Conservation (phyloP, 2,797 vertebrate species). For the Smutsia gigantea region DNA sequence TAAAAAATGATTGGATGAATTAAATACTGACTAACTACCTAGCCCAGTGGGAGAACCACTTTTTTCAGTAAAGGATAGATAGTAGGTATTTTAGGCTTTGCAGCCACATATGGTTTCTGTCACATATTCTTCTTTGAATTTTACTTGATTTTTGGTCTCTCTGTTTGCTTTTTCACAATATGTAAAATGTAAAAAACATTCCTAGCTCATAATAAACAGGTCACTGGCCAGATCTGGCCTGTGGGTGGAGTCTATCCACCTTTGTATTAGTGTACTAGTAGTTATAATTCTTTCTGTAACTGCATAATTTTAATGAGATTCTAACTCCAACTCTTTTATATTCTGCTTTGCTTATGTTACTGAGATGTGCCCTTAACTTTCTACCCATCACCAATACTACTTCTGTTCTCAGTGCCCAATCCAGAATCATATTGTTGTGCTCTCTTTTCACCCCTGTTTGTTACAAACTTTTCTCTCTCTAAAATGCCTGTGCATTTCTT, state of each 20-base stretch:
- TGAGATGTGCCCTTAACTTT: not conserved
- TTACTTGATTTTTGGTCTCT: not conserved
- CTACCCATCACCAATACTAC: not conserved
- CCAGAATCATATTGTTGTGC: not conserved
- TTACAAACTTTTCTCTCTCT: slow-evolving; percentile 12
- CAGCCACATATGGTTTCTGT: not conserved
- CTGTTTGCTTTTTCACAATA: not conserved
- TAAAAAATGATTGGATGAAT: not conserved
- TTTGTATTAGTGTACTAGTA: not conserved
- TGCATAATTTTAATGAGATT: not conserved
- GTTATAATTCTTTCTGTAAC: not conserved
- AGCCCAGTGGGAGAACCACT: not conserved
- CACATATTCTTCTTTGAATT: not conserved
- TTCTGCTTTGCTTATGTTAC: not conserved
- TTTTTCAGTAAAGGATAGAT: not conserved
- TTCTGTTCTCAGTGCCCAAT: slow-evolving; percentile 33
- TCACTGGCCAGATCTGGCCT: not conserved
- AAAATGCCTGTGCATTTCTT: slow-evolving; percentile 38
- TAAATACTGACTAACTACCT: not conserved
- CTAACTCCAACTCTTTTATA: not conserved
- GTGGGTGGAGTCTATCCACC: not conserved
- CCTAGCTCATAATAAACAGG: not conserved
- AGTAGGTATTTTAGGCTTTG: not conserved
- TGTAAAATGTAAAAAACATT: not conserved
- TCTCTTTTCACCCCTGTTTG: slow-evolving; percentile 7